Conservation (phyloP, 2,113 vertebrate species). For the Galemys pyrenaicus region DNA sequence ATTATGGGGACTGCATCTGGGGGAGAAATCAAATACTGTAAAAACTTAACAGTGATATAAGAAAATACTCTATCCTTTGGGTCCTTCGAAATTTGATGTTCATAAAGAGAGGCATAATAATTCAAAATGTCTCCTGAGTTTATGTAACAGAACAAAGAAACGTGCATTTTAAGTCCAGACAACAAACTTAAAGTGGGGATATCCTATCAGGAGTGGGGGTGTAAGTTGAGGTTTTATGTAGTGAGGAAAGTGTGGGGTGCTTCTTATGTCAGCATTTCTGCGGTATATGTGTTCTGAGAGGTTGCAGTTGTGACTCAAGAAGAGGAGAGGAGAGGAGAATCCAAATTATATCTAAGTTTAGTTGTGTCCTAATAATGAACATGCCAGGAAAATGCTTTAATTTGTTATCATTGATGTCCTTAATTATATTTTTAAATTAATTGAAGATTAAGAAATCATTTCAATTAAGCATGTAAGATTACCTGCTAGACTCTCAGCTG, state of each 20-base stretch:
- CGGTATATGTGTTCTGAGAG: not conserved
- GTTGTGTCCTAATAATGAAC: constrained; percentile 13
- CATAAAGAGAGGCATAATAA: not conserved
- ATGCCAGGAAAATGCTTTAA: constrained; percentile 45
- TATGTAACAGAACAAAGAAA: not conserved
- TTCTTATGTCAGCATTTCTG: not conserved
- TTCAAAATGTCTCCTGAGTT: constrained; percentile 15
- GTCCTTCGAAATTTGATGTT: not conserved
- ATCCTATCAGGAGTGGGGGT: not conserved
- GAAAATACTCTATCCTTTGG: not conserved
- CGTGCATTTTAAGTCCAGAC: not conserved
- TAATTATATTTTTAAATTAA: constrained; percentile 61
- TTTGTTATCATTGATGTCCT: not conserved
- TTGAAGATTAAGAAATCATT: constrained; percentile 34
- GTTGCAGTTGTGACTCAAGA: constrained; percentile 43
- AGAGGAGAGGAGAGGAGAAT: not conserved
- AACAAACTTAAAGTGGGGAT: not conserved
- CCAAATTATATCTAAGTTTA: not conserved
- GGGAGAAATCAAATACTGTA: too few relatives aligned
- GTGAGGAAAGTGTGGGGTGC: not conserved
- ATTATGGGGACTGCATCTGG: too few relatives aligned
- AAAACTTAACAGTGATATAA: not conserved
- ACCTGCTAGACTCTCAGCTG: constrained; percentile 42
- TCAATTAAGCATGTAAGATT: constrained; percentile 56
- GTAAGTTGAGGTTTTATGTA: not conserved